Base-by-base conservation (phyloP, 2,113 vertebrate species). In the Balaeniceps rex region DNA sequence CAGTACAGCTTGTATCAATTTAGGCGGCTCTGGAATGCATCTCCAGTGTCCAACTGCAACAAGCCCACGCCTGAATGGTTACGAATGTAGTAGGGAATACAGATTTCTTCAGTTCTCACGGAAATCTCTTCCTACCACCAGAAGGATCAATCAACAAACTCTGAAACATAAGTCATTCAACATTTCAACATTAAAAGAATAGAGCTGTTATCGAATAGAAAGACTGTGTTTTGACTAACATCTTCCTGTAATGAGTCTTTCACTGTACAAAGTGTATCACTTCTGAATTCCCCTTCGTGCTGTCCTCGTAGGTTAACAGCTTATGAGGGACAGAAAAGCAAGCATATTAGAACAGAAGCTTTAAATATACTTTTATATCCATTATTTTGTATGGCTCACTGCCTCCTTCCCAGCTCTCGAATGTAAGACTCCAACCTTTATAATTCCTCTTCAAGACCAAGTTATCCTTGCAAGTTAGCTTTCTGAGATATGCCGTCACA, bases 61-160 rank as follows among this genome's bases (percentile, higher is more conserved):
- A 44, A 71, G 69, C 40, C 42, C 33, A 12, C 4, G 16, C 36
- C 25, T 28, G 38, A 52, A 47, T 1, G 19, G 31, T 60, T 74
- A 64, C 0, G 0, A 61, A 23, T 4, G 7, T 11, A 70, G 76
- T 1, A 11, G 19, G n/a, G 18, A 34, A 60, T 5, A 34, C 16
- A 24, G 38, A 31, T 34, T 75, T 65, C 40, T 65, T 60, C 64
- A 77, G 11, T 54, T 81, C 51, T 44, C 14, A 44, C 8, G 19
- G n/a, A 84, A 69, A 52, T 58, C 40, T 44, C 51, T 55, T 55
- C 70, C 46, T 61, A 24, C 36, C 46, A 55, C 46, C 75, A 54
- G 14, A 7, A 79, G 17, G 57, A 34, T 60, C n/a, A 49, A 34
- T 38, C 52, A 66, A 57, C 33, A 38, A 58, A 54, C 64, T 31